Percentiles rank a stretch among this genome's conserved stretches.
These are phyloP conservation scores for Rhopilema esculentum DNA, from an alignment of 30 jellyfish, hydroid and myxozoan species.

Conservation along the genomic window DNA sequence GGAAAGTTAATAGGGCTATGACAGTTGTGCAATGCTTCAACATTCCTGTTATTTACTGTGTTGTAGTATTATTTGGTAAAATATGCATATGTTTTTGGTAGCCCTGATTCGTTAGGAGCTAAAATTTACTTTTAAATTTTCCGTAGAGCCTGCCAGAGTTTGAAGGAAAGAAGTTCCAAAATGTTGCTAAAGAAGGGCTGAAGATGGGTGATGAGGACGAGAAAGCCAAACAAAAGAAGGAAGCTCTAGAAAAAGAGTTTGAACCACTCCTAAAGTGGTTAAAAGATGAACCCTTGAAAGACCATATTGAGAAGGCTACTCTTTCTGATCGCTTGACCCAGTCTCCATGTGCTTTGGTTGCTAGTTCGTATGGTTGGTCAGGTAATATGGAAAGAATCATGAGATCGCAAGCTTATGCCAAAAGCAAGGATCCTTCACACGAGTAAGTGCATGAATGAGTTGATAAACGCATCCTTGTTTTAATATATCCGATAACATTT, in stretches of 20 bases:
- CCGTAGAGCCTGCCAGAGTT: conserved; percentile 94
- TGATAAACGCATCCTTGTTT: not conserved
- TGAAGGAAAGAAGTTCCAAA: conserved; percentile 99
- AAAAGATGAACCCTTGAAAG: conserved; percentile 94
- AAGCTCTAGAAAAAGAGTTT: conserved; percentile 93
- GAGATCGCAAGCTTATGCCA: conserved; percentile 99
- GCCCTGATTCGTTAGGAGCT: too few species aligned
- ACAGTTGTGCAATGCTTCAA: too few species aligned
- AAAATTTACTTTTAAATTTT: not conserved
- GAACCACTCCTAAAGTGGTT: conserved; percentile 97
- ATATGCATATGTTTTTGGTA: too few species aligned
- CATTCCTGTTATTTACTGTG: too few species aligned
- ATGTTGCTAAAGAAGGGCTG: conserved; percentile 99
- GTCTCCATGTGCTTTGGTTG: conserved; percentile 99
- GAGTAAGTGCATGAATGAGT: too few species aligned
- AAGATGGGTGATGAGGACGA: conserved; percentile 95
- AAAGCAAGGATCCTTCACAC: conserved; percentile 97
- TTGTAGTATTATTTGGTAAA: too few species aligned
- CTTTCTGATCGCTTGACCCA: conserved; percentile 94
- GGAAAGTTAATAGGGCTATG: too few species aligned
- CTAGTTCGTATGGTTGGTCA: conserved; percentile 99
- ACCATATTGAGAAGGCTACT: conserved; percentile 91
- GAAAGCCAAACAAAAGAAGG: conserved; percentile 81
- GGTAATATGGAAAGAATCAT: conserved; percentile 99
- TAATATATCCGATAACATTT: not conserved